Conservation (phyloP, 2,797 vertebrate species). For the Graptemys geographica region DNA sequence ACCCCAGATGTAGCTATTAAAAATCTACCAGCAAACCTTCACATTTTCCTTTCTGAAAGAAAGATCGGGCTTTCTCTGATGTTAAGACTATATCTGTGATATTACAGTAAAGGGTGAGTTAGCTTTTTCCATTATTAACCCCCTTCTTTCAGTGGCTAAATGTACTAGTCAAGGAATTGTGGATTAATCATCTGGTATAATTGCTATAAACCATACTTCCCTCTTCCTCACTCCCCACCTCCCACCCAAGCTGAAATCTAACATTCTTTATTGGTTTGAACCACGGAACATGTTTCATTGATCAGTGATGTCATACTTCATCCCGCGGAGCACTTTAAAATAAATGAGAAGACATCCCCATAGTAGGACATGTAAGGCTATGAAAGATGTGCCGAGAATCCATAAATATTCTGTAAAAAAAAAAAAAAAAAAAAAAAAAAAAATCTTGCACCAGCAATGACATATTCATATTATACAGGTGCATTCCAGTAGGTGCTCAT, state of each 20-base stretch:
- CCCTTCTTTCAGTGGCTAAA: neutral
- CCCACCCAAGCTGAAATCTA: neutral
- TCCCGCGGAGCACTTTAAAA: neutral
- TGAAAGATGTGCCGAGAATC: neutral
- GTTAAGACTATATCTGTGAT: rapidly evolving
- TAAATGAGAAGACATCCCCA: neutral
- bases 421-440: neutral
- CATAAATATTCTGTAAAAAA: rapidly evolving
- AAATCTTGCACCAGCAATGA: neutral
- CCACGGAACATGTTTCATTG: neutral
- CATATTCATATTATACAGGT: neutral
- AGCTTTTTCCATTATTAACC: neutral
- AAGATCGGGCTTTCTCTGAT: rapidly evolving
- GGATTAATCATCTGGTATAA: conserved; percentile 29
- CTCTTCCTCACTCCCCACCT: neutral
- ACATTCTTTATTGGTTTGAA: neutral
- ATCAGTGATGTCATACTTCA: neutral
- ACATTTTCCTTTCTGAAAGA: neutral
- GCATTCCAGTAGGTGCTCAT: neutral
- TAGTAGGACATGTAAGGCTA: rapidly evolving
- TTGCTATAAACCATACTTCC: neutral
- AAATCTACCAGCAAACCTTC: neutral
- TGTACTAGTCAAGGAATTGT: neutral
- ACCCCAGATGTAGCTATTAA: neutral
- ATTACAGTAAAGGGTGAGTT: rapidly evolving